Base-by-base conservation (phyloP, 1,140 invertebrate species). In the Anastatus disparis region DNA sequence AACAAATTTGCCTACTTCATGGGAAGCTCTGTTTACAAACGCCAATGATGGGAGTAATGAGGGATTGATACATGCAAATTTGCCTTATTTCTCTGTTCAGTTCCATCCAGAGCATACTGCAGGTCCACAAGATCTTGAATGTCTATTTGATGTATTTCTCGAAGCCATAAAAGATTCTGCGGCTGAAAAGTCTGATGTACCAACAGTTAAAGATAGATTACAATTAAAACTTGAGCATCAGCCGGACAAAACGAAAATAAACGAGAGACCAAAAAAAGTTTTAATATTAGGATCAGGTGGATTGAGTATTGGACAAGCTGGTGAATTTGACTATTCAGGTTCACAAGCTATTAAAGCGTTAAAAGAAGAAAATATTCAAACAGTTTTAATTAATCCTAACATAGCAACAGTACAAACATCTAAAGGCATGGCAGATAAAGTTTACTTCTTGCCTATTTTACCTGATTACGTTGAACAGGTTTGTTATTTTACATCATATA, bases 371-470 rank as follows among this genome's bases (percentile, higher is more conserved):
- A 92, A 92, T 53, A 95, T 99, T 50, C 92, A 96, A 82, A 98
- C 96, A 0, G 92, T 99, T 7, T 84, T 99, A 0, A 98, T 99
- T 42, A 99, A 99, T 87, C 97, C 98, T 0, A 99, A 99, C 78
- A 99, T 99, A 77, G 98, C 98, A 0, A 99, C 98, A 0, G 98
- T 99, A 0, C 98, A 99, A 87, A 99, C 97, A 0, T 97, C 97
- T 0, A 98, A 97, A 86, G 97, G 97, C 1, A 89, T 99, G 82
- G 97, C 97, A 1, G 97, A 99, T 80, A 98, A 98, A 89, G 96
- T 98, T 15, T 99, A 99, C 81, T 99, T 99, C 82, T 86, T 99
- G 26, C 98, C 98, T 0, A 91, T 99, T 13, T 96, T 95, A 3
- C 90, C 93, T 0, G 92, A 97, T 79, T 99, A 99, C 85, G 97